Evolutionary conservation across 2,797 vertebrate genomes (phyloP).

Genomic region (Gallirallus australis): DNA sequence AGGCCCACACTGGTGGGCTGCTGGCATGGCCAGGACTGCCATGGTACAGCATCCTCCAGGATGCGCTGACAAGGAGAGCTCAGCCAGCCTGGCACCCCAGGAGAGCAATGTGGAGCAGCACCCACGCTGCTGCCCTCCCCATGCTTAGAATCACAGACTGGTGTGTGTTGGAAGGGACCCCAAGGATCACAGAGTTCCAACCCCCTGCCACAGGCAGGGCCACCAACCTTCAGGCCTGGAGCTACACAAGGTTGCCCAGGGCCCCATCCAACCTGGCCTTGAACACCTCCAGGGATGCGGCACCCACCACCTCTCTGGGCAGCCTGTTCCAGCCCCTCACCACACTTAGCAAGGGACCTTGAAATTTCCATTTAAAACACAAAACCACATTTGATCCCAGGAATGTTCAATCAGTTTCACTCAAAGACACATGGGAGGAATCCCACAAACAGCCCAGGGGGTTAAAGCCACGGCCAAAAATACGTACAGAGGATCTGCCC

Average conservation of each 20-base stretch:
- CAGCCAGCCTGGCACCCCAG: background rate
- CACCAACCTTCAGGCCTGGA: too few relatives aligned
- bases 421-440: background rate
- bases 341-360: background rate
- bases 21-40: background rate
- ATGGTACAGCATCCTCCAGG: background rate
- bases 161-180: too few relatives aligned
- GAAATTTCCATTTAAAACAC: background rate
- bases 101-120: background rate
- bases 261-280: too few relatives aligned
- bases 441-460: fast-evolving
- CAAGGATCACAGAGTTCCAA: too few relatives aligned
- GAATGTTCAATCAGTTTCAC: background rate
- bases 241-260: too few relatives aligned
- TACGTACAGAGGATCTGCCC: background rate
- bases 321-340: background rate
- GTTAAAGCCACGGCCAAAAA: slow-evolving; percentile 15
- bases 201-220: too few relatives aligned
- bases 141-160: background rate
- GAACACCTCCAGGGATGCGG: too few relatives aligned
- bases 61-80: background rate
- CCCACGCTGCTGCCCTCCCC: background rate
- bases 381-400: background rate
- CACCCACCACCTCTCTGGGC: too few relatives aligned
- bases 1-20: fast-evolving